Evolutionary conservation across 2,113 vertebrate genomes (phyloP), one percentile per base, ranked within the genome.

Genomic region (Leuciscus idus): DNA sequence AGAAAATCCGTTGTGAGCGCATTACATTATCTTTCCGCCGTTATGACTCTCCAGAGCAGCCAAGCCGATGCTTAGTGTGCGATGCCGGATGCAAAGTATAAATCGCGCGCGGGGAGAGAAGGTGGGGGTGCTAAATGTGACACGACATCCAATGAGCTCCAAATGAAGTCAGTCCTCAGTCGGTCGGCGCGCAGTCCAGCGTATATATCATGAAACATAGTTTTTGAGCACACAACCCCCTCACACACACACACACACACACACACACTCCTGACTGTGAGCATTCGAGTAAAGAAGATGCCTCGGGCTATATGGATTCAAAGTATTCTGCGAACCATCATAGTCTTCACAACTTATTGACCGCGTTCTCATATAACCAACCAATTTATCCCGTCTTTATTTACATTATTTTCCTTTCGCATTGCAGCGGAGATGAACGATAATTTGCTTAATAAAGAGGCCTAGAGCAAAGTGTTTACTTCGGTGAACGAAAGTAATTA

Each of bases 401-500:
- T 84, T 59, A 30, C 68, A 72, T 50, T 66, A 36, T 66, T 75
- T 85, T 70, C 17, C 52, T 50, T 36, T 5, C 72, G 52, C 23
- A 23, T 17, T 59, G 81, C 64, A 82, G 43, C 68, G 74, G 33
- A 85, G 84, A 89, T 85, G 36, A 80, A 80, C 26, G 88, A 85
- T 81, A 68, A 87, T 79, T 46, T 70, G 79, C 28, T 66, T 85
- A 73, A 73, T 85, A 83, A 81, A 59, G 55, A 46, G 57, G 86
- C 84, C 78, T 57, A 50, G 52, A 62, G 68, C 30, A 43, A 43
- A 77, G 48, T 86, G 86, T 88, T 89, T 88, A 89, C 81, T 81
- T 75, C 76, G 81, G 80, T 76, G 85, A 81, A 59, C 73, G 78
- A 81, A 89, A 84, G 84, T 81, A 81, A 88, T 90, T 88, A 90